These are phyloP conservation scores for Halictus ligatus DNA, from an alignment of 2,888 invertebrate species.

Conservation along the genomic window DNA sequence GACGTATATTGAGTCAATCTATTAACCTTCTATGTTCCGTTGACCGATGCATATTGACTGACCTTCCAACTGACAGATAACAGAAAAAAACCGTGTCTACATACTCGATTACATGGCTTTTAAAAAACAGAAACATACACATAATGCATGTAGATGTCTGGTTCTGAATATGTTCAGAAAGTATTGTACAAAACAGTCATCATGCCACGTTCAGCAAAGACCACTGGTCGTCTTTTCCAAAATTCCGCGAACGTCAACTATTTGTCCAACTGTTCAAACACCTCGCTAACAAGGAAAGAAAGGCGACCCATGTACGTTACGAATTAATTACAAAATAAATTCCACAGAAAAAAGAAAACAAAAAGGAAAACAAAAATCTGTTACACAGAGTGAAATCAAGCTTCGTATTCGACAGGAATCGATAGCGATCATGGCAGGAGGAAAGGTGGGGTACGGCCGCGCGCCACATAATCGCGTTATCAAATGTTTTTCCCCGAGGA, in stretches of 20 bases:
- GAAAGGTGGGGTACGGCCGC: neutral
- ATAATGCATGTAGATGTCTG: too few species aligned
- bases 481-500: constrained; percentile 58
- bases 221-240: neutral
- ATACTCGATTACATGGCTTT: neutral
- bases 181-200: neutral
- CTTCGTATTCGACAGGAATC: neutral
- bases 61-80: constrained; percentile 28
- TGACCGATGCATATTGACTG: neutral
- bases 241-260: neutral
- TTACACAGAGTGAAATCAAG: neutral
- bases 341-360: neutral
- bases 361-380: neutral
- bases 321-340: neutral
- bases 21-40: constrained; percentile 8
- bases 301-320: neutral
- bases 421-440: constrained; percentile 1
- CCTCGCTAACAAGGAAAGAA: neutral
- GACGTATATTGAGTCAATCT: neutral
- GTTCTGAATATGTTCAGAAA: too few species aligned
- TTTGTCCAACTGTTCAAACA: neutral
- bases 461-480: constrained; percentile 47
- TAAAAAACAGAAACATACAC: too few species aligned
- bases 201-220: neutral
- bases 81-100: constrained; percentile 50